Evolutionary conservation across 1,140 invertebrate genomes (phyloP).

Genomic region (Homarus americanus): DNA sequence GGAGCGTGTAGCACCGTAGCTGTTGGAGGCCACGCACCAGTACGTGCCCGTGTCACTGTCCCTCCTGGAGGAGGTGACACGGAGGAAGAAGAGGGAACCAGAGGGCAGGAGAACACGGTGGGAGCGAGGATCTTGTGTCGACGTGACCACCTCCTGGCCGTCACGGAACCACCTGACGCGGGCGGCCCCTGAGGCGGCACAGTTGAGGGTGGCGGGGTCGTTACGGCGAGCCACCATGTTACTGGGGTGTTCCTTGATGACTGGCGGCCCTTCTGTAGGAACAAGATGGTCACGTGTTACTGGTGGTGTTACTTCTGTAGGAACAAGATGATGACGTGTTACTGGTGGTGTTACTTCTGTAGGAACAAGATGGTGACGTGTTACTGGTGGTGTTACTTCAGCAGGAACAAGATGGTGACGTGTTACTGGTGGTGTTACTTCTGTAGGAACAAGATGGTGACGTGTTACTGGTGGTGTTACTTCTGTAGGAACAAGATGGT

Average conservation of each 20-base stretch:
- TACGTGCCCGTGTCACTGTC: conserved; percentile 41
- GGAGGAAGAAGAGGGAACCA: conserved; percentile 55
- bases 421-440: too few relatives aligned
- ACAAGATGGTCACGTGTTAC: neutral
- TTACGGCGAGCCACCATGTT: conserved; percentile 36
- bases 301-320: neutral
- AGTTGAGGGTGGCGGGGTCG: conserved; percentile 54
- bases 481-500: too few relatives aligned
- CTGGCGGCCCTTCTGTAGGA: conserved; percentile 28
- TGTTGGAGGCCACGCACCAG: conserved; percentile 53
- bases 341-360: neutral
- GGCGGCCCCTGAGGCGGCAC: conserved; percentile 28
- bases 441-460: too few relatives aligned
- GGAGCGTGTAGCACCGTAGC: conserved; percentile 47
- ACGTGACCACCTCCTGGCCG: conserved; percentile 39
- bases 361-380: neutral
- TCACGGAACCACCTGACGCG: conserved; percentile 46
- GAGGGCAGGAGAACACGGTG: conserved; percentile 54
- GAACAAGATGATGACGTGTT: neutral
- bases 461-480: too few relatives aligned
- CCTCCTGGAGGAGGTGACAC: conserved; percentile 42
- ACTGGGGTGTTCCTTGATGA: conserved; percentile 48
- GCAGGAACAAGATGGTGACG: neutral
- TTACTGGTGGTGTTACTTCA: neutral
- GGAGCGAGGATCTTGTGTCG: conserved; percentile 37